These are phyloP conservation scores for Drosophila ananassae DNA, from an alignment of 1,140 invertebrate genomes.

Conservation along the genomic window DNA sequence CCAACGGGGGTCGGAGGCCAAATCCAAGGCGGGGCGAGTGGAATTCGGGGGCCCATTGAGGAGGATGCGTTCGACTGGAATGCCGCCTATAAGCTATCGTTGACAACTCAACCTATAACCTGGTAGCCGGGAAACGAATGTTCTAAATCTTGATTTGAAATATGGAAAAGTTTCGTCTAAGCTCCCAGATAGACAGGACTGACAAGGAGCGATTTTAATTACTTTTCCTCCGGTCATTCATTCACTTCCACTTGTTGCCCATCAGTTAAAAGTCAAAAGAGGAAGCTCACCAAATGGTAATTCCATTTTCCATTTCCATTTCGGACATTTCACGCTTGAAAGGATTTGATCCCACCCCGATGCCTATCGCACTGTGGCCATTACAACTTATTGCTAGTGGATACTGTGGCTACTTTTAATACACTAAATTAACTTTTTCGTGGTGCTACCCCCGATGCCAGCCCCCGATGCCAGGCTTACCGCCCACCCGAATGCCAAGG, in stretches of 20 bases:
- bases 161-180: conserved; percentile 49
- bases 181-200: conserved; percentile 10
- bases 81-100: conserved; percentile 60
- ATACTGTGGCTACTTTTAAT: conserved; percentile 74
- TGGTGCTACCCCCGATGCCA: not conserved
- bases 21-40: not conserved
- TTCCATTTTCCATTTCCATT: conserved; percentile 64
- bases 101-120: conserved; percentile 43
- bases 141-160: conserved; percentile 51
- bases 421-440: conserved; percentile 77
- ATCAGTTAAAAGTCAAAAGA: conserved; percentile 66
- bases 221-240: conserved; percentile 53
- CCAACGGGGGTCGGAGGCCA: conserved; percentile 10
- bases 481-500: conserved; percentile 28
- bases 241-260: conserved; percentile 73
- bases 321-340: conserved; percentile 67
- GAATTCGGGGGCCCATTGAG: conserved; percentile 19
- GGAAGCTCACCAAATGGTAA: conserved; percentile 50
- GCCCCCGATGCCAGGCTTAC: conserved; percentile 6
- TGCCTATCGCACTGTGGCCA: conserved; percentile 63
- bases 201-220: conserved; percentile 61
- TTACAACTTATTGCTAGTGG: conserved; percentile 73
- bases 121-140: conserved; percentile 20
- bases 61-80: conserved; percentile 57
- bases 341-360: conserved; percentile 45